Conservation (phyloP, 2,888 invertebrate species). For the Mesoligia furuncula region DNA sequence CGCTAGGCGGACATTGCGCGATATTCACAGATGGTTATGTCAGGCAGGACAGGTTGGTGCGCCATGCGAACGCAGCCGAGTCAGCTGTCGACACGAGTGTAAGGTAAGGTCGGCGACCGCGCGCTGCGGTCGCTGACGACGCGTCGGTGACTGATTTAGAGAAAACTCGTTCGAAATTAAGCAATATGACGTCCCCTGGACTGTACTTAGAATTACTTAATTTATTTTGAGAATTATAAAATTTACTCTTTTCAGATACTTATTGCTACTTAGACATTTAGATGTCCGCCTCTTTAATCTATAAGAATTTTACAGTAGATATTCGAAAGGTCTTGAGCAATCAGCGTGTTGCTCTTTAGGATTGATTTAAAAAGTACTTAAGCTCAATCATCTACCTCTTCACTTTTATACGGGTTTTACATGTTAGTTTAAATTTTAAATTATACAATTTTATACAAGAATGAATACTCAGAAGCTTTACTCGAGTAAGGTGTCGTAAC, state of each 20-base stretch:
- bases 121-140: conserved; percentile 74
- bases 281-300: conserved; percentile 88
- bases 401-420: conserved; percentile 91
- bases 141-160: conserved; percentile 88
- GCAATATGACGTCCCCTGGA: conserved; percentile 88
- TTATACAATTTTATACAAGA: conserved; percentile 90
- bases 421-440: conserved; percentile 87
- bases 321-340: conserved; percentile 75
- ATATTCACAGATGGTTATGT: conserved; percentile 73
- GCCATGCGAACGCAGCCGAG: conserved; percentile 77
- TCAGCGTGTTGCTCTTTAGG: conserved; percentile 81
- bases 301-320: conserved; percentile 80
- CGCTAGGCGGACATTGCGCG: conserved; percentile 75
- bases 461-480: conserved; percentile 90
- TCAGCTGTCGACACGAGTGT: conserved; percentile 81
- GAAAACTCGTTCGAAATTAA: conserved; percentile 84
- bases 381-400: conserved; percentile 90
- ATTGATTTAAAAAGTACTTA: conserved; percentile 89
- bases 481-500: conserved; percentile 88
- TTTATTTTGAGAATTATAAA: conserved; percentile 89
- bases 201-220: conserved; percentile 90
- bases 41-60: conserved; percentile 70
- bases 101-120: conserved; percentile 76
- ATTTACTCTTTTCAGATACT: conserved; percentile 87
- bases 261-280: conserved; percentile 88